Evolutionary conservation across 2,797 vertebrate genomes (phyloP).

Genomic region (Acomys russatus): DNA sequence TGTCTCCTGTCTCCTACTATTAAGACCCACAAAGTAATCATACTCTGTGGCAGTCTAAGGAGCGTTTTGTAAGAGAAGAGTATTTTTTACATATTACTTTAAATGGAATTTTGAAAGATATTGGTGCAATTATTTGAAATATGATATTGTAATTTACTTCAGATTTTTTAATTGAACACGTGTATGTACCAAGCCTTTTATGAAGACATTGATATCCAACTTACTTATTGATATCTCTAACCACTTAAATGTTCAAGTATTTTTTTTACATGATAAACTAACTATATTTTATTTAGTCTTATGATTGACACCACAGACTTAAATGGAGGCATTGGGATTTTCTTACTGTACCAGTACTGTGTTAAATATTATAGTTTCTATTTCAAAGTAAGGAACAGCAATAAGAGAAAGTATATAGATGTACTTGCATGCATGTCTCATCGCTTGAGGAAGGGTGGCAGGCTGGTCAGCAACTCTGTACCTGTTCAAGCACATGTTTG

Average conservation of each 20-base stretch:
- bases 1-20: background rate
- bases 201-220: background rate
- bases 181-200: background rate
- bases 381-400: conserved; percentile 4
- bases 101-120: background rate
- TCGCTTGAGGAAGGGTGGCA: background rate
- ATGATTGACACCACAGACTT: background rate
- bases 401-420: background rate
- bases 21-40: background rate
- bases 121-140: background rate
- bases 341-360: background rate
- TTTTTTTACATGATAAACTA: background rate
- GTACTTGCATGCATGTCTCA: background rate
- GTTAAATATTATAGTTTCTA: background rate
- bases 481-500: background rate
- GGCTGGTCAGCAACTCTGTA: background rate
- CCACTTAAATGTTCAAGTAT: background rate
- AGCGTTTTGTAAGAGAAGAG: background rate
- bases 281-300: background rate
- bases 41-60: background rate
- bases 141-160: background rate
- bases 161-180: background rate
- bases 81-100: background rate
- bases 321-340: background rate
- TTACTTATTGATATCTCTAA: background rate